Evolutionary conservation across 2,797 vertebrate species (phyloP), one percentile per base, ranked within the genome.

Genomic region (Momotus momota): DNA sequence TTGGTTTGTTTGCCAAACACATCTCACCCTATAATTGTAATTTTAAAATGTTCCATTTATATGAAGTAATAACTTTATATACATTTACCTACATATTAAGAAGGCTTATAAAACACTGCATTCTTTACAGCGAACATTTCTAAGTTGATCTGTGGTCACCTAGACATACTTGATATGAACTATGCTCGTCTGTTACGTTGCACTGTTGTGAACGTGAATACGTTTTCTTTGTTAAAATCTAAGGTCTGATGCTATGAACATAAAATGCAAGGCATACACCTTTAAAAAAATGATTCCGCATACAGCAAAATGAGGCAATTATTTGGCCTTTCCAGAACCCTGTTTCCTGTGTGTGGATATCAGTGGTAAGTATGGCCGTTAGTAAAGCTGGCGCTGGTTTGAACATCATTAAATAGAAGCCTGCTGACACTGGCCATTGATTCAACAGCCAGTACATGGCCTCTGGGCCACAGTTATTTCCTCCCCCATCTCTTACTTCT

Each of bases 371-470:
- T 48, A 61, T 97, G 97, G 98, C 94, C 64, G 77, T 96, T 95
- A 96, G 97, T 96, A 7, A 94, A 97, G 93, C 97, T 55, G 96
- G 95, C 19, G 62, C 97, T 62, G 91, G 92, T 80, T 92, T 3
- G 75, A 65, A 96, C 97, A 97, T 98, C 98, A 97, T 98, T 98
- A 98, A 96, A 80, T 70, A 86, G 98, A 97, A 96, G 94, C 98
- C 98, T 70, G 98, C 98, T 98, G 98, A 94, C 94, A 92, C 96
- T 75, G 93, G 88, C 97, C 97, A 97, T 98, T 98, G 98, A 98
- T 98, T 97, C 94, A 58, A 92, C 96, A 78, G 96, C 94, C 67
- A 29, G 93, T 96, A 74, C 95, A 61, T 96, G 96, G 95, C 97
- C 95, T 58, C 83, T 70, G 80, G 94, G 93, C 92, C 80, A 55